Conservation (phyloP, 2,113 vertebrate species). For the Callopanchax toddi region DNA sequence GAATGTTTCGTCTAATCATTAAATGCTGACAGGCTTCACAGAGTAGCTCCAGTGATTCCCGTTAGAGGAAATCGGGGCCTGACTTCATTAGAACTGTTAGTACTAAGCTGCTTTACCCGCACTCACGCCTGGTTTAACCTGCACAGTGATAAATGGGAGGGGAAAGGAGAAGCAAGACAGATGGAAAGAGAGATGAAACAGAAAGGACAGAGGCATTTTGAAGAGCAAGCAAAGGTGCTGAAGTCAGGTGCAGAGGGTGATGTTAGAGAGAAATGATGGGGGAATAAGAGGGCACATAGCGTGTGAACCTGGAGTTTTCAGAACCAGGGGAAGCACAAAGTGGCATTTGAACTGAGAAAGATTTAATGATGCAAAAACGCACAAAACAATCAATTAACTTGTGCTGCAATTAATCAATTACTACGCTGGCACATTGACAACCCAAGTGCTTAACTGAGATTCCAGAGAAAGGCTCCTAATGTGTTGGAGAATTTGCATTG, state of each 20-base stretch:
- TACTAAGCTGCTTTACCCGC: constrained; percentile 70
- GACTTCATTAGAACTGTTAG: constrained; percentile 79
- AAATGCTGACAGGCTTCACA: constrained; percentile 71
- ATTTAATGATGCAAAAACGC: constrained; percentile 54
- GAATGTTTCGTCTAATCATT: constrained; percentile 76
- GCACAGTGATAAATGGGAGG: constrained; percentile 48
- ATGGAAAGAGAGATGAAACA: constrained; percentile 38
- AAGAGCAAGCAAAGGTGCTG: constrained; percentile 35
- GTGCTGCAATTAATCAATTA: constrained; percentile 67
- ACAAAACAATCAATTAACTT: constrained; percentile 70
- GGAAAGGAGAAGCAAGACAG: constrained; percentile 26
- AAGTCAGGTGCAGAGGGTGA: constrained; percentile 28
- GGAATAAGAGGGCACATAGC: constrained; percentile 38
- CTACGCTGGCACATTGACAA: constrained; percentile 34
- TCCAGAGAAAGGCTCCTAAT: constrained; percentile 19
- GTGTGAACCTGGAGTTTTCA: constrained; percentile 66
- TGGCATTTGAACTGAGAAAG: constrained; percentile 57
- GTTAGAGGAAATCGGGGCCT: constrained; percentile 62
- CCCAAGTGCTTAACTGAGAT: constrained; percentile 50
- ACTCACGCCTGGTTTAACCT: constrained; percentile 69
- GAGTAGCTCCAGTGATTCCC: constrained; percentile 63
- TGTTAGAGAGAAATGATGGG: constrained; percentile 15
- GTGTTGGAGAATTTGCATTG: constrained; percentile 51
- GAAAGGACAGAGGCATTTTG: constrained; percentile 47
- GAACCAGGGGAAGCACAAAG: constrained; percentile 50